Conservation (phyloP, 2,888 invertebrate species). For the Aspidiotus rigidus region DNA sequence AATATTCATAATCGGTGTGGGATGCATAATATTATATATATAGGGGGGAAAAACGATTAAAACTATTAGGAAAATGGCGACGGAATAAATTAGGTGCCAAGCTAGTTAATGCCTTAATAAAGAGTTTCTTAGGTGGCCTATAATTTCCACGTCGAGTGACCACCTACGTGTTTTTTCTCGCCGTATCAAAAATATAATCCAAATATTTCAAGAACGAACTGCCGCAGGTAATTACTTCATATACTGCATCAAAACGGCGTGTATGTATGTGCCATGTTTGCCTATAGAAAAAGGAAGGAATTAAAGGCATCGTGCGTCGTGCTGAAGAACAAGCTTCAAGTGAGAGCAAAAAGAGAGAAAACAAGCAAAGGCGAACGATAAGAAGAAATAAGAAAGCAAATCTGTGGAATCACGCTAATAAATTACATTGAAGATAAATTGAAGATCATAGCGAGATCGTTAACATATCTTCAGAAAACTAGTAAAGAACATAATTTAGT, state of each 20-base stretch:
- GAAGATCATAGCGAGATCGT: constrained; percentile 34
- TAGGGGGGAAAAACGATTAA: no score
- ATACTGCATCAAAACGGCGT: constrained; percentile 15
- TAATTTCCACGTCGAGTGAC: constrained; percentile 25
- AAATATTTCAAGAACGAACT: constrained; percentile 4
- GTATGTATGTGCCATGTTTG: constrained; percentile 12
- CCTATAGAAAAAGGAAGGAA: constrained; percentile 1
- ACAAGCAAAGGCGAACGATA: constrained; percentile 7
- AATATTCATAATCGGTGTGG: no score
- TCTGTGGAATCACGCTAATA: constrained; percentile 35
- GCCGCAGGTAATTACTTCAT: constrained; percentile 27
- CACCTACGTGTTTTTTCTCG: constrained; percentile 25
- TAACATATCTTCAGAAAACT: constrained; percentile 33
- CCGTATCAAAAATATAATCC: background rate
- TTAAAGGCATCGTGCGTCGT: no score
- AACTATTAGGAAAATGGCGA: background rate
- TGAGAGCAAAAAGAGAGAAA: background rate
- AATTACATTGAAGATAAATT: constrained; percentile 37
- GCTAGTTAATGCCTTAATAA: constrained; percentile 29
- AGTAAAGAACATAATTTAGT: constrained; percentile 36
- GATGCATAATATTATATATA: no score
- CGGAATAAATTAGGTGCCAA: constrained; percentile 16
- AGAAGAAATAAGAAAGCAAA: constrained; percentile 18
- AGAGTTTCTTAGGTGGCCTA: constrained; percentile 28
- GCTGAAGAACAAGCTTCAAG: background rate